A percentile compares a stretch with the other conserved stretches of the same genome.
These are phyloP conservation scores for Cyclargus thomasi DNA, from an alignment of 1,140 invertebrate genomes.

Conservation along the genomic window DNA sequence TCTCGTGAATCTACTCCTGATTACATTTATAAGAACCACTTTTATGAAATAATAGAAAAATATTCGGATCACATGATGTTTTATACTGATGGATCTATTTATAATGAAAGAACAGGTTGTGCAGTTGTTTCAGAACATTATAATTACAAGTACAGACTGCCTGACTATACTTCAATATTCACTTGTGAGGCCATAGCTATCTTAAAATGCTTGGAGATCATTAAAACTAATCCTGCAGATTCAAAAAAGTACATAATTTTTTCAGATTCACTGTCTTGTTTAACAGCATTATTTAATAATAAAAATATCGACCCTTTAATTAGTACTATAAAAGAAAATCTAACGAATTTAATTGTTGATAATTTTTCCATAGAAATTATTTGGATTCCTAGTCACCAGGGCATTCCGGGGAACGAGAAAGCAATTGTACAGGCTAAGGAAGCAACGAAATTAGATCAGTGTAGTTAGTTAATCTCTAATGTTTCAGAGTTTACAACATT, in stretches of 20 bases:
- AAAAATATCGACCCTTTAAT: conserved; percentile 3
- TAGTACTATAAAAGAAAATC: not conserved
- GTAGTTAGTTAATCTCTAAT: no score
- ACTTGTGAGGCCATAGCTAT: conserved; percentile 5
- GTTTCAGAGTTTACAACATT: no score
- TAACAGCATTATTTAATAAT: not conserved
- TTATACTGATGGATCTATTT: not conserved
- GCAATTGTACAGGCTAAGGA: no score
- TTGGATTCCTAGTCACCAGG: not conserved
- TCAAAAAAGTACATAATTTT: not conserved
- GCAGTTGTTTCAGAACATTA: not conserved
- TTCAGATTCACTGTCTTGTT: not conserved
- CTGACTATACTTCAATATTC: not conserved
- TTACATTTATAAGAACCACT: not conserved
- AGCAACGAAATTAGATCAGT: no score
- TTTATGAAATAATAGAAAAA: not conserved
- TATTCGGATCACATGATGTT: not conserved
- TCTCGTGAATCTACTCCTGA: conserved; percentile 4
- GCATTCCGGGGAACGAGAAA: no score
- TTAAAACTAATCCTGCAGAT: not conserved
- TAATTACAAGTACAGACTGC: not conserved
- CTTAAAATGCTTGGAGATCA: not conserved
- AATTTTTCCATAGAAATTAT: not conserved
- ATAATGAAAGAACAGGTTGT: not conserved
- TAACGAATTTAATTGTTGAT: no score